phyloP scores from a whole-genome alignment of 2,113 vertebrate genomes.

The Plecturocebus donacophilus region DNA sequence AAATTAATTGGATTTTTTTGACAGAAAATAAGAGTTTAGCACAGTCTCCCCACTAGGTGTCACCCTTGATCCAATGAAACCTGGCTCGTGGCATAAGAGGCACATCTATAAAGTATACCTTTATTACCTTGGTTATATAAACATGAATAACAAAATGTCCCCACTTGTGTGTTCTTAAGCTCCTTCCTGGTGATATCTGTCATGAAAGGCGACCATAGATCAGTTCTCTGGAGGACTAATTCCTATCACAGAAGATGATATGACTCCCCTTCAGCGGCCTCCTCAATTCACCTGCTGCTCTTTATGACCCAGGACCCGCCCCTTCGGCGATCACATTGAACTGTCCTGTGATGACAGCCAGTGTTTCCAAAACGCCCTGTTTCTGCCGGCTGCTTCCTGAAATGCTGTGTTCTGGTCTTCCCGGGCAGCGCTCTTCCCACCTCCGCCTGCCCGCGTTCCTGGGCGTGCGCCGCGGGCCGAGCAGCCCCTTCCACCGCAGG shows the following conservation, averaged over 20 bases:
- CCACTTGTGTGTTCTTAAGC: background rate
- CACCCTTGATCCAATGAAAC: conserved; percentile 53
- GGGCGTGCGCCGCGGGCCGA: too few relatives aligned
- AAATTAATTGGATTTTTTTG: background rate
- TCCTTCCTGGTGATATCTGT: background rate
- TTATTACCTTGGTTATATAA: background rate
- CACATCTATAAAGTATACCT: background rate
- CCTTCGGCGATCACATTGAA: background rate
- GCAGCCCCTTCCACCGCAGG: background rate
- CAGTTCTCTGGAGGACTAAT: background rate
- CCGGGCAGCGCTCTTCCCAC: background rate
- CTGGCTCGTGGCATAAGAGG: background rate
- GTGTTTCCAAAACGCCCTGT: background rate
- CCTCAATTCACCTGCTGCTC: accelerated
- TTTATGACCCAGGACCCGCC: background rate
- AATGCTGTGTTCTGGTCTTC: background rate
- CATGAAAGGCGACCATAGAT: background rate
- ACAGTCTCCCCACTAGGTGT: conserved; percentile 60
- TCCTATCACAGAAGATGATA: background rate
- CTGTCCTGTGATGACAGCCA: background rate
- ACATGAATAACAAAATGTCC: background rate
- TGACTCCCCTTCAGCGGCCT: background rate
- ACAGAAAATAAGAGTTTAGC: background rate
- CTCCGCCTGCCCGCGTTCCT: accelerated
- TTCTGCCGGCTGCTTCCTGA: background rate